Evolutionary conservation across 1,140 invertebrate species (phyloP).

Genomic region (Steinernema khuongi): DNA sequence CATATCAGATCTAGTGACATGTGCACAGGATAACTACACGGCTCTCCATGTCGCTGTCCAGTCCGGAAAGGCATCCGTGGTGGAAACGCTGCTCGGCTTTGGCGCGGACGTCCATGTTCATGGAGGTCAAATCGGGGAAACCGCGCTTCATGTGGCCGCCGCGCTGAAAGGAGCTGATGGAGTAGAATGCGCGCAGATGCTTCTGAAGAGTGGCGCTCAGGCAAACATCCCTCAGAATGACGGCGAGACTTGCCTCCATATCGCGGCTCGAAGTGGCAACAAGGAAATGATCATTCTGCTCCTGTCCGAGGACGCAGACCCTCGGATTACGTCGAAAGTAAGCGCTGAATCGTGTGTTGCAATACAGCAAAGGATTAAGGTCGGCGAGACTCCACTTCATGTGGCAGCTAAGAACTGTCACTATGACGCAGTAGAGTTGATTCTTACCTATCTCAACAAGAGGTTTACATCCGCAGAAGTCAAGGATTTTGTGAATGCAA

Average conservation of each 20-base stretch:
- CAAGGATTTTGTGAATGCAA: constrained; percentile 61
- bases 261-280: constrained; percentile 61
- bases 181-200: constrained; percentile 90
- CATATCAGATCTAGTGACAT: constrained; percentile 20
- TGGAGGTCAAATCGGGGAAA: constrained; percentile 64
- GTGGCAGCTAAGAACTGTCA: constrained; percentile 63
- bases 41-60: constrained; percentile 98
- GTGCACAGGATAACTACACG: constrained; percentile 84
- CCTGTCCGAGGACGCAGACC: constrained; percentile 61
- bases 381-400: constrained; percentile 69
- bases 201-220: constrained; percentile 91
- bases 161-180: constrained; percentile 83
- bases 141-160: constrained; percentile 39
- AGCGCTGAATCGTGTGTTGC: background rate
- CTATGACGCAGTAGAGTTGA: constrained; percentile 59
- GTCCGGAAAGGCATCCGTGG: constrained; percentile 85
- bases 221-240: constrained; percentile 71
- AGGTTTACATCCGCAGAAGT: constrained; percentile 32
- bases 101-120: constrained; percentile 92
- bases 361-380: constrained; percentile 65
- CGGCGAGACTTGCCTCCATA: constrained; percentile 63
- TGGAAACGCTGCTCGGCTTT: constrained; percentile 88
- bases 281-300: constrained; percentile 60
- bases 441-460: constrained; percentile 58
- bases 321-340: constrained; percentile 49